Base-by-base conservation (phyloP, 2,113 vertebrate genomes). In the Stomatorhinus ivindoensis region DNA sequence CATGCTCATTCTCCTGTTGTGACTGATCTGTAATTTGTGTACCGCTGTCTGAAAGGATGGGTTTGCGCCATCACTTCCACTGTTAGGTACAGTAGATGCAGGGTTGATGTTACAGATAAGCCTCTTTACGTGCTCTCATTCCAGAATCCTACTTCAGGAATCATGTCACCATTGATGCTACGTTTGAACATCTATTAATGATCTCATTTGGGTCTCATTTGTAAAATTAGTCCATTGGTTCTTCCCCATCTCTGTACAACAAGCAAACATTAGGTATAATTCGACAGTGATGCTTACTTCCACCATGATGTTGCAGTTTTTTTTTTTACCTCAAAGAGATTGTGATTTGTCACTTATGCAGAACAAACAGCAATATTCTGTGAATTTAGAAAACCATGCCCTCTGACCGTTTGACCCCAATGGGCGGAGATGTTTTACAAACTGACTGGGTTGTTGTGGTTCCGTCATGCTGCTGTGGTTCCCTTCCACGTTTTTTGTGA, bases 41-140 rank as follows among this genome's bases (percentile, higher is more conserved):
- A 55, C 15, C 13, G 24, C 65, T 73, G 24, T 58, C 85, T 39
- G 35, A 76, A 87, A 53, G 27, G 1, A 51, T 51, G 24, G 44
- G 51, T 35, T 58, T 89, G 51, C n/a, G 51, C 39, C 17, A n/a
- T 44, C 39, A 84, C 48, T 53, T 87, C 48, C 31, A 35, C 27
- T 53, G 48, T 86, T 50, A 61, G 90, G 86, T 92, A 89, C 88
- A 47, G 55, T 90, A 91, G 89, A 90, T 92, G 1, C 90, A 88
- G 91, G 91, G 92, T 91, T 92, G 90, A 92, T 47, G 50, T 89
- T 42, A 88, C 86, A 85, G 90, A 48, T 46, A 65, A 53, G 1
- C 50, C 19, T 90, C 61, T 42, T 31, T 27, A 53, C 31, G 31
- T 84, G 17, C 47, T 44, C 51, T 39, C 44, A 50, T 69, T 47